These are phyloP conservation scores for Pristiophorus japonicus DNA, from an alignment of 2,113 vertebrate genomes.

Conservation along the genomic window DNA sequence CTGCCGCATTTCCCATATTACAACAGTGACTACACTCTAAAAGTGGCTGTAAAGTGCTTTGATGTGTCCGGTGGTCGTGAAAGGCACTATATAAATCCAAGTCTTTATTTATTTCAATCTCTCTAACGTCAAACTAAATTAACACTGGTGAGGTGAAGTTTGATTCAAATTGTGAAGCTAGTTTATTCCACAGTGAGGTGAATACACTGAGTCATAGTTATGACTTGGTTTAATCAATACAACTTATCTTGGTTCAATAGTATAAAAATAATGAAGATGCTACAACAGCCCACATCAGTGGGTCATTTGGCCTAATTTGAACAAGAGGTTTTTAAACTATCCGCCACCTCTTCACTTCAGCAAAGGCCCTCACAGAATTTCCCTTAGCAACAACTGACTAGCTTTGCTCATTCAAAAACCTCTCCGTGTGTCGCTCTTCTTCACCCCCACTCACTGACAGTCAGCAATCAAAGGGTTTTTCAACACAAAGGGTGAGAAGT, in stretches of 20 bases:
- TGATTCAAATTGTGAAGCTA: no score
- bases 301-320: neutral
- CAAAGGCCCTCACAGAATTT: neutral
- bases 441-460: neutral
- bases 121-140: neutral
- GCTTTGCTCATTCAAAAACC: neutral
- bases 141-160: no score
- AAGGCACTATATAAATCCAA: no score
- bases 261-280: neutral
- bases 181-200: neutral
- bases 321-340: neutral
- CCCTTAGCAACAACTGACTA: neutral
- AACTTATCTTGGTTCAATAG: neutral
- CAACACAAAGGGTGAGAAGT: neutral
- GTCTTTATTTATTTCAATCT: no score
- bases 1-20: no score
- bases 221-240: no score
- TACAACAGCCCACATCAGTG: neutral
- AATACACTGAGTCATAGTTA: neutral
- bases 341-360: neutral
- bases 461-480: neutral
- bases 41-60: no score
- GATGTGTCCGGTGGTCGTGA: no score
- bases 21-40: no score
- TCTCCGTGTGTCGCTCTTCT: neutral